Base-by-base conservation (phyloP, 2,888 invertebrate species). In the Drosophila kambysellisi region DNA sequence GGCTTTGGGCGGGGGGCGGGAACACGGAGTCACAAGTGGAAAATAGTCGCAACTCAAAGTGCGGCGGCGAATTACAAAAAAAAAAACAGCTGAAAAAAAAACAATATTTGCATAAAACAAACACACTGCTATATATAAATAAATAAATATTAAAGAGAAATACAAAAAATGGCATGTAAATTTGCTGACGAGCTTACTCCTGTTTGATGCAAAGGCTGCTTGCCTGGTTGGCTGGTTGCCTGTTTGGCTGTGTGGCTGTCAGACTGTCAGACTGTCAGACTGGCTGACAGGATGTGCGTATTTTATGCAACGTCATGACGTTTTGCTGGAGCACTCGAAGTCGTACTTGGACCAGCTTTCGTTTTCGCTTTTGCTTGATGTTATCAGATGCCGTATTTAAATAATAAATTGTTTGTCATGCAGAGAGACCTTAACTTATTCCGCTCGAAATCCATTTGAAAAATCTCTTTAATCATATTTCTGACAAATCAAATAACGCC, bases 121-220 rank as follows among this genome's bases (percentile, higher is more conserved):
- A 70, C 37, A 32, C 60, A 48, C 53, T 43, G 41, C 53, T 58
- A 62, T n/a, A 67, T 30, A 58, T 54, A 63, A 62, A 71, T 74
- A 77, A 76, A 83, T 79, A 82, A 78, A 86, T 83, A 84, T 81
- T 74, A 70, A 73, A 81, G 70, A 53, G 56, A 74, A 80, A 82
- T 69, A 59, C 32, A 57, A 72, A 83, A 82, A 82, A 82, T 78
- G 70, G 37, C 65, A 84, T 81, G 84, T 70, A 77, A 84, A 82
- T 83, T 76, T 56, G 76, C 53, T 67, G 58, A 67, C 63, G 58
- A 72, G 52, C 72, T 52, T 69, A 37, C 35, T 37, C 25, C 25
- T 25, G 66, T 72, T 76, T 70, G 60, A 74, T 61, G 67, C 74
- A 52, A 60, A 48, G 64, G 57, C 57, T 20, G 57, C 20, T 50